Conservation (phyloP, 2,888 invertebrate species). For the Barypeithes pellucidus region DNA sequence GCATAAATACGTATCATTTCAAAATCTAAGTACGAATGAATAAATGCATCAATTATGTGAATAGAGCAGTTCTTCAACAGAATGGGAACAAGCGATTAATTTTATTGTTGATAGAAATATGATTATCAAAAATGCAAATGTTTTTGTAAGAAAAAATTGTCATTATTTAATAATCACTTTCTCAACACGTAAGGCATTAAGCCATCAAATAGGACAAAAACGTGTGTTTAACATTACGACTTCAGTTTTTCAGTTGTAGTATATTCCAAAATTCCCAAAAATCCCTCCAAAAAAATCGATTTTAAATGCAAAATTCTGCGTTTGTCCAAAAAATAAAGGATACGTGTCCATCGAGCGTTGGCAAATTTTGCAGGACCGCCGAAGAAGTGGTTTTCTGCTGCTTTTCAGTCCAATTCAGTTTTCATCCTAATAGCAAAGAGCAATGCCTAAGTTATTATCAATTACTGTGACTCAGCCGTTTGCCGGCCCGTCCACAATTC, state of each 20-base stretch:
- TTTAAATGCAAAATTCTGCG: conserved; percentile 19
- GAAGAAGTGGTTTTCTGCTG: conserved; percentile 58
- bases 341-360: conserved; percentile 29
- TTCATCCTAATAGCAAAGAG: conserved; percentile 64
- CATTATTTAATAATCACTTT: not conserved
- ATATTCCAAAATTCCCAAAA: conserved; percentile 16
- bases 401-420: conserved; percentile 58
- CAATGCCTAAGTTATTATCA: conserved; percentile 72
- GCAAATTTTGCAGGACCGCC: conserved; percentile 39
- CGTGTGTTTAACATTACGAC: not conserved
- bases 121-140: not conserved
- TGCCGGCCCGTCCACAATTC: conserved; percentile 69
- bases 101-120: not conserved
- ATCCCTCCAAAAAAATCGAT: conserved; percentile 5
- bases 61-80: not conserved
- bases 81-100: not conserved
- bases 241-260: conserved; percentile 17
- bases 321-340: conserved; percentile 34
- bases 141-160: not conserved
- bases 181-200: not conserved
- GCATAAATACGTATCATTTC: conserved; percentile 24
- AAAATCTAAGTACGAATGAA: conserved; percentile 17
- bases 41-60: not conserved
- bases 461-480: conserved; percentile 72
- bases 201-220: conserved; percentile 5